Base-by-base conservation (phyloP, 92 coral and sea anemone genomes). In the Parazoanthus swiftii region DNA sequence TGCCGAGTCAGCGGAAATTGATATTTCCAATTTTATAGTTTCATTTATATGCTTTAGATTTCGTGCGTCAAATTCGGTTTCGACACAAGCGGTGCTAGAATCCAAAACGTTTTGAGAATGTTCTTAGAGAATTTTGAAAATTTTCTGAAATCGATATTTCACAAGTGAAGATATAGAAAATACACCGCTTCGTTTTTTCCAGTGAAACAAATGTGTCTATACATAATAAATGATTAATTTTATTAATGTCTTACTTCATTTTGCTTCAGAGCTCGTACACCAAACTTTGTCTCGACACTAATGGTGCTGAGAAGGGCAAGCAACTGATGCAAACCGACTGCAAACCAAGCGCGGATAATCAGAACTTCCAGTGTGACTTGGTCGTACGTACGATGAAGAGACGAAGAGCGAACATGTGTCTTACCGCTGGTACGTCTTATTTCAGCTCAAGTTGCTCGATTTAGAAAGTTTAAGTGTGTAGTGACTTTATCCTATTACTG, bases 321-420 rank as follows among this genome's bases (percentile, higher is more conserved):
- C 90, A 67, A 80, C 91, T 97, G 33, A 91, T 86, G 10, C 99
- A 97, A 89, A 97, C 91, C 79, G 92, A 92, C 74, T 97, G 99
- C 83, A 91, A 95, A 68, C 92, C 92, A n/a, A 85, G 88, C 33
- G 95, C 94, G n/a, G 98, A 97, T 75, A 95, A 95, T 74, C 99
- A 97, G 89, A 93, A 93, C 84, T 92, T 95, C 89, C 95, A 95
- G 88, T 97, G 99, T 81, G 99, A 97, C 85, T 65, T 97, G 88
- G 91, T 94, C 23, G 98, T 97, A 7, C 88, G 99, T 33, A 91
- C 99, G 6, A 92, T 97, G 54, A 94, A 92, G 89, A 87, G 98
- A 88, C 68, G 99, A 81, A 90, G 99, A 76, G 95, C 94, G 16
- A 89, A 95, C 42, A 72, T 90, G 71, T 97, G 99, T 63, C 95